Evolutionary conservation across 2,797 vertebrate species (phyloP), one percentile per base, ranked within the genome.

Genomic region (Rhabdophis nuchalis): DNA sequence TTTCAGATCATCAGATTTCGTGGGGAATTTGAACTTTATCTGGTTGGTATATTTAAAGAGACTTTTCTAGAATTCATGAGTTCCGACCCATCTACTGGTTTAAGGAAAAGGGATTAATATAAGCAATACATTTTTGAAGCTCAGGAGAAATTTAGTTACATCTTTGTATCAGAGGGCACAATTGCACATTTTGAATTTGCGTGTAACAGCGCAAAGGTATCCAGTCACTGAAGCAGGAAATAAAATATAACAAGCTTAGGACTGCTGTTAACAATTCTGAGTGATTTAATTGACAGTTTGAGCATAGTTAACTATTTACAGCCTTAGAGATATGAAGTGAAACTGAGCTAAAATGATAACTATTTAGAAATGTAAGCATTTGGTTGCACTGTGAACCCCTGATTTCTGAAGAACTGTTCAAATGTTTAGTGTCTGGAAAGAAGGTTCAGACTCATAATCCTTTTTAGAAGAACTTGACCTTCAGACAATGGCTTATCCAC

Each of bases 1-100:
- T 89, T 89, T 92, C 27, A 93, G 46, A 50, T 68, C 89, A n/a
- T 53, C 56, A 85, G 64, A 85, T 90, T 93, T 93, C 14, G n/a
- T n/a, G 64, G 36, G 46, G 56, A 29, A 82, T 36, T 87, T 87
- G 77, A 60, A 90, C 61, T 29, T 60, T 77, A 16, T 77, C n/a
- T 53, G 41, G 5, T 87, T 90, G 9, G 60, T 72, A 58, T 52
- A 27, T 77, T 90, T 92, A n/a, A 58, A 54, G 14, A 89, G 16
- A 1, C 50, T 89, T 85, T 87, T 50, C 27, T 46, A 85, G 57
- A 12, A 92, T 60, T 77, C 64, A 54, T n/a, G 53, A 82, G 32
- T 18, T 20, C 82, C 13, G 16, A 32, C 36, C 25, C 89, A 13
- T 53, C 77, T 60, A 13, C 54, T 5, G 46, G 20, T 91, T 57